A percentile compares a stretch with the other conserved stretches of the same genome.
Conservation (phyloP, 2,888 invertebrate genomes). For the Hyles lineata region DNA sequence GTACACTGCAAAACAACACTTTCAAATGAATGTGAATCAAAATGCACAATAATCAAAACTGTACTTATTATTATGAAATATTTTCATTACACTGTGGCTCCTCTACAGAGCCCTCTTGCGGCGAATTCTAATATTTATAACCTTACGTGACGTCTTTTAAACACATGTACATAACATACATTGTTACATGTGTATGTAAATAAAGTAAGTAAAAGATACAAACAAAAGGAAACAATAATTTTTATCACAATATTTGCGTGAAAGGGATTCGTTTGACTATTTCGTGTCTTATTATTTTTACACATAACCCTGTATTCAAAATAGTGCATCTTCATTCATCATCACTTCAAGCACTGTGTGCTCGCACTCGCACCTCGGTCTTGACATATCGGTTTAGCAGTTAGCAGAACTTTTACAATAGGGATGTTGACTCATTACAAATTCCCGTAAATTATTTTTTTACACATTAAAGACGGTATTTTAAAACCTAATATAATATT, state of each 20-base stretch:
- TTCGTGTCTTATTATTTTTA: conserved; percentile 7
- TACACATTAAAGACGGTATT: too few species aligned
- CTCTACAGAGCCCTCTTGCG: background rate
- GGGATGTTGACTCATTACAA: too few species aligned
- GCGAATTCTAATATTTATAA: background rate
- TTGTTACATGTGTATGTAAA: background rate
- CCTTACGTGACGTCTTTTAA: background rate
- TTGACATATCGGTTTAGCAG: background rate
- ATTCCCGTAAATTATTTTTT: too few species aligned
- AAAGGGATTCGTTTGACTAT: background rate
- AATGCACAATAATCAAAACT: conserved; percentile 39
- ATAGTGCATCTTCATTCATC: conserved; percentile 19
- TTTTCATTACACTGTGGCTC: background rate
- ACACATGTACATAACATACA: background rate
- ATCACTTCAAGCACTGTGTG: conserved; percentile 29
- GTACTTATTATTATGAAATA: conserved; percentile 25
- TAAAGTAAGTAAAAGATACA: conserved; percentile 19
- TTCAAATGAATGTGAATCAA: conserved; percentile 49
- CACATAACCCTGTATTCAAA: conserved; percentile 17
- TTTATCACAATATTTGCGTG: background rate
- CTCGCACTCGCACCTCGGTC: background rate
- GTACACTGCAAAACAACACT: conserved; percentile 50
- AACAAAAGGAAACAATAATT: background rate
- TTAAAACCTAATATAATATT: too few species aligned
- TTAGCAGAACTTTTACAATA: background rate